Evolutionary conservation across 2,797 vertebrate genomes (phyloP).

Genomic region (Channa striata): DNA sequence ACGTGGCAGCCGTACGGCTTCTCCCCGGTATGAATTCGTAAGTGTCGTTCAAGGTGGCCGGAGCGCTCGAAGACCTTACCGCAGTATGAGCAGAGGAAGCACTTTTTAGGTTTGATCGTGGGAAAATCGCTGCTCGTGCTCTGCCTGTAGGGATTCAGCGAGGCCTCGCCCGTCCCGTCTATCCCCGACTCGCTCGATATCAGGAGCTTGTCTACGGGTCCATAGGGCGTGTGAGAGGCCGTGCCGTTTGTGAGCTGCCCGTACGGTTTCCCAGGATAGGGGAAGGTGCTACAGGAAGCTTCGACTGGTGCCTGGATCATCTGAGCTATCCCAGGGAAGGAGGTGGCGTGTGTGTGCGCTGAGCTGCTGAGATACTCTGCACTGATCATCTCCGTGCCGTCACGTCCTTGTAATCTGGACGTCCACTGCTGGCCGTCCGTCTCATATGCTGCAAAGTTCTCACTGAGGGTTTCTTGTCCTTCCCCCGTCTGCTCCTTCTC

Average conservation of each 20-base stretch:
- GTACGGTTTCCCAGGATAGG: constrained; percentile 56
- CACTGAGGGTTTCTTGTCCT: constrained; percentile 1
- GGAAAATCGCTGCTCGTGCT: constrained; percentile 39
- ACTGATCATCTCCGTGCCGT: constrained; percentile 28
- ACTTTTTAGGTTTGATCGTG: constrained; percentile 69
- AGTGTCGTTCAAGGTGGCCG: constrained; percentile 76
- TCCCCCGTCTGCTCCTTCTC: constrained; percentile 26
- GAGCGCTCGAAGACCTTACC: constrained; percentile 75
- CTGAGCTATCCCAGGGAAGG: constrained; percentile 43
- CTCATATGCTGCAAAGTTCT: constrained; percentile 35
- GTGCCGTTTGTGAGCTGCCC: constrained; percentile 37
- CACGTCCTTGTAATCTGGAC: constrained; percentile 50
- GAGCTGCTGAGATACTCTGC: constrained; percentile 45
- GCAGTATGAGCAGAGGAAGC: constrained; percentile 76
- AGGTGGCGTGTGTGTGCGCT: constrained; percentile 11
- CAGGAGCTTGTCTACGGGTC: constrained; percentile 29
- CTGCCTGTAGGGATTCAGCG: constrained; percentile 4
- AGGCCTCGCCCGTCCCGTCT: neutral
- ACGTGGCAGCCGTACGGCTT: constrained; percentile 79
- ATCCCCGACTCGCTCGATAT: constrained; percentile 17
- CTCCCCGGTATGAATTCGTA: constrained; percentile 80
- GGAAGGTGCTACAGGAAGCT: constrained; percentile 59
- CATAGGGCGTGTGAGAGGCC: constrained; percentile 40
- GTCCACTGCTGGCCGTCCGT: constrained; percentile 56
- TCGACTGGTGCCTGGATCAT: constrained; percentile 44